Evolutionary conservation across 2,113 vertebrate genomes (phyloP), one percentile per base, ranked within the genome.

Genomic region (Stigmatopora argus): DNA sequence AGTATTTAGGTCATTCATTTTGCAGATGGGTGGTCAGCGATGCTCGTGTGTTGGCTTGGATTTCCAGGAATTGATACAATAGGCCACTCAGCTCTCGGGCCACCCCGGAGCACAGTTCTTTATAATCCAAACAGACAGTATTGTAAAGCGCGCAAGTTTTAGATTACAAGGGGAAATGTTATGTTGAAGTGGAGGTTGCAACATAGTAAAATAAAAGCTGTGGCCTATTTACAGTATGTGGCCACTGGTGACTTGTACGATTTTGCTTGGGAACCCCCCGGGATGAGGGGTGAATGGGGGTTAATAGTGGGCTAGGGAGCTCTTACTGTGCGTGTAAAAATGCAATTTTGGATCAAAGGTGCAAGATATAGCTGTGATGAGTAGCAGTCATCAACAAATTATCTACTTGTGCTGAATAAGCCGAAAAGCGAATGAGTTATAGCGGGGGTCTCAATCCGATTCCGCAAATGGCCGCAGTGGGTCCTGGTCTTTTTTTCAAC

Each of bases 1-100:
- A 71, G 82, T 85, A 87, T 89, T 86, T 87, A 89, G 87, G 87
- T 88, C 86, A 86, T 69, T 86, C 82, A 41, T 75, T 75, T 81
- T 82, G 78, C 83, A 88, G 82, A 83, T 88, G 87, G 85, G 85
- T 86, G 87, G 85, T 75, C 85, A 84, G 77, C 62, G 15, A 62
- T 64, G 71, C 80, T 79, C 35, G 61, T 62, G 70, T 60, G 74
- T 76, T 77, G 71, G 82, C 83, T 83, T 72, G 78, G 71, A 73
- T 82, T 86, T 87, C 82, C 70, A 85, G 62, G 73, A 78, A 77
- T 48, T 70, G 81, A 85, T 74, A 87, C 86, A 86, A 87, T 83
- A 64, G 79, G 66, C 69, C 72, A 78, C 78, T 83, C 79, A 70
- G 73, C 62, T 23, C 65, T 65, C 7, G 13, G 75, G 75, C 80